Evolutionary conservation across 2,113 vertebrate species (phyloP).

Genomic region (Choloepus hoffmanni): DNA sequence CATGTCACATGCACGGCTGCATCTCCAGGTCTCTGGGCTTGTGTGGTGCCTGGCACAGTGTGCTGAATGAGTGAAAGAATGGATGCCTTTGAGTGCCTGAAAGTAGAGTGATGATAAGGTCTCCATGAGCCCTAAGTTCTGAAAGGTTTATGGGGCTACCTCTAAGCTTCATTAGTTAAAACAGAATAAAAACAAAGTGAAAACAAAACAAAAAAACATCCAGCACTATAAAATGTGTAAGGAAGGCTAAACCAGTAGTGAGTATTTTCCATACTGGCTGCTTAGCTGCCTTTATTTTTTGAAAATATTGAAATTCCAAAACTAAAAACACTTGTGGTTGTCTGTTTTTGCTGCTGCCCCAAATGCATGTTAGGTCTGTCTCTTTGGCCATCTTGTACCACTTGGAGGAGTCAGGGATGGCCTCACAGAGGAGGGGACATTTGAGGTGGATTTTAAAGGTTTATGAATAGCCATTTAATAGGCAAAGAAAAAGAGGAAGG

Average conservation of each 20-base stretch:
- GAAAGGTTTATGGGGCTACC: neutral
- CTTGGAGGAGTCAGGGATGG: neutral
- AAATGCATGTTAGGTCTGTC: too few relatives aligned
- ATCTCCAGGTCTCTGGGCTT: neutral
- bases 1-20: fast-evolving
- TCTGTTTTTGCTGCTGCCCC: neutral
- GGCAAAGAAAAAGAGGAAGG: neutral
- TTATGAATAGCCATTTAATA: neutral
- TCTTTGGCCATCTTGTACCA: neutral
- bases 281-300: neutral
- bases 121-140: neutral
- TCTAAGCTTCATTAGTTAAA: neutral
- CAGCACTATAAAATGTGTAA: neutral
- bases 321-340: neutral
- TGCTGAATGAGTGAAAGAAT: neutral
- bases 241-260: neutral
- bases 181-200: neutral
- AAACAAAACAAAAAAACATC: neutral
- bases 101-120: neutral
- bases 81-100: neutral
- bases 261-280: neutral
- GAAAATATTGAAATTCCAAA: neutral
- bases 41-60: neutral
- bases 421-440: neutral
- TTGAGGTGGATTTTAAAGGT: neutral